Conservation (phyloP, 1,140 invertebrate species). For the Trichonephila inaurata region DNA sequence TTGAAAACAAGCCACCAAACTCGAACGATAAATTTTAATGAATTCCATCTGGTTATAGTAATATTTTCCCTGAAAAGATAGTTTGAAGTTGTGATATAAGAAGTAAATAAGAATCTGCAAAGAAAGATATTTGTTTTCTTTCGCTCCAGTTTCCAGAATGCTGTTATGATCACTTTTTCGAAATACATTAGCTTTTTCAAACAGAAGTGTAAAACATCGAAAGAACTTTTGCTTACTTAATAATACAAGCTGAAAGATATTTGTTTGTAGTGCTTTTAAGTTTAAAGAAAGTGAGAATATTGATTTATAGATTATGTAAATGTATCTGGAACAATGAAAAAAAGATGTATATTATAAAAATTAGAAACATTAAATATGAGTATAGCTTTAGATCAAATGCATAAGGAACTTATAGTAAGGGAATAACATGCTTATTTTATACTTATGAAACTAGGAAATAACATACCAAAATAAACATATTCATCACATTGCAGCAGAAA, state of each 20-base stretch:
- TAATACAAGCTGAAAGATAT: neutral
- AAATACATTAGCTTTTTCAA: neutral
- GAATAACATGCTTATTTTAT: too few relatives aligned
- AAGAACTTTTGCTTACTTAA: neutral
- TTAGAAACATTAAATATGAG: too few relatives aligned
- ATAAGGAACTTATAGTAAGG: too few relatives aligned
- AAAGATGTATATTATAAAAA: too few relatives aligned
- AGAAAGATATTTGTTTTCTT: neutral
- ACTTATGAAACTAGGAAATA: too few relatives aligned
- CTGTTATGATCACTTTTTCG: neutral
- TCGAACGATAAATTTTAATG: neutral
- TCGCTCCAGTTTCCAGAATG: neutral
- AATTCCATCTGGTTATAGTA: neutral
- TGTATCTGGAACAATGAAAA: neutral
- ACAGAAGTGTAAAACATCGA: neutral
- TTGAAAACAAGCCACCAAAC: too few relatives aligned
- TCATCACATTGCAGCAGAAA: too few relatives aligned
- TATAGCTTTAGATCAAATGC: too few relatives aligned
- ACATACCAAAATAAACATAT: too few relatives aligned
- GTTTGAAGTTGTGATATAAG: too few relatives aligned
- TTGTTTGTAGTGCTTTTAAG: neutral
- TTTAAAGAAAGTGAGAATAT: neutral
- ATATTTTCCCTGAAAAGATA: neutral
- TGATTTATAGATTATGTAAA: neutral
- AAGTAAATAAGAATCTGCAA: too few relatives aligned